These are phyloP conservation scores for Conus betulinus DNA, from an alignment of 1,140 invertebrate genomes.

Conservation along the genomic window DNA sequence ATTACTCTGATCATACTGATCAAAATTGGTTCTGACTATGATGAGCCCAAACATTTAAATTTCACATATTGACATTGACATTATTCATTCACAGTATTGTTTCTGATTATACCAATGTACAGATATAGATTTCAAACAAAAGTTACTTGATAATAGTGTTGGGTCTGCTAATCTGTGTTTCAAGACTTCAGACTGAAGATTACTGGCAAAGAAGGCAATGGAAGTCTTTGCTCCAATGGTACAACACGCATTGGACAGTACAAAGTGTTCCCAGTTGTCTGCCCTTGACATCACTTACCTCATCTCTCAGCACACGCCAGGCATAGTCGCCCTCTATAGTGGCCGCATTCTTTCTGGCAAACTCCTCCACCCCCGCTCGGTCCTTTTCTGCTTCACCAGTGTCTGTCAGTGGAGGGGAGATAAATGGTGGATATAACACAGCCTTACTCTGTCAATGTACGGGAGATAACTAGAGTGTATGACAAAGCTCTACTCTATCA, in stretches of 20 bases:
- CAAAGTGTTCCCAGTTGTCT: background rate
- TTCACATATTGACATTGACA: no score
- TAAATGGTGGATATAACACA: no score
- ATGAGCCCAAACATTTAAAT: no score
- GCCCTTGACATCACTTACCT: background rate
- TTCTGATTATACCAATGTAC: background rate
- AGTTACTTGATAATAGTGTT: background rate
- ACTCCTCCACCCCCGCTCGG: conserved; percentile 34
- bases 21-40: no score
- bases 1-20: no score
- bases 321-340: conserved; percentile 25
- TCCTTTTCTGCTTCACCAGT: conserved; percentile 40
- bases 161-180: background rate
- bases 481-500: no score
- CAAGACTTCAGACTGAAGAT: no score
- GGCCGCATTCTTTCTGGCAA: conserved; percentile 15
- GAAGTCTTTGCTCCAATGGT: background rate
- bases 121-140: background rate
- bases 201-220: no score
- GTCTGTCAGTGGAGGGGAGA: conserved; percentile 16
- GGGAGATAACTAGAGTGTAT: background rate
- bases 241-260: background rate
- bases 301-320: conserved; percentile 13
- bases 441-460: no score
- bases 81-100: no score